Evolutionary conservation across 1,140 invertebrate genomes (phyloP), one percentile per base, ranked within the genome.

Genomic region (Spodoptera litura): DNA sequence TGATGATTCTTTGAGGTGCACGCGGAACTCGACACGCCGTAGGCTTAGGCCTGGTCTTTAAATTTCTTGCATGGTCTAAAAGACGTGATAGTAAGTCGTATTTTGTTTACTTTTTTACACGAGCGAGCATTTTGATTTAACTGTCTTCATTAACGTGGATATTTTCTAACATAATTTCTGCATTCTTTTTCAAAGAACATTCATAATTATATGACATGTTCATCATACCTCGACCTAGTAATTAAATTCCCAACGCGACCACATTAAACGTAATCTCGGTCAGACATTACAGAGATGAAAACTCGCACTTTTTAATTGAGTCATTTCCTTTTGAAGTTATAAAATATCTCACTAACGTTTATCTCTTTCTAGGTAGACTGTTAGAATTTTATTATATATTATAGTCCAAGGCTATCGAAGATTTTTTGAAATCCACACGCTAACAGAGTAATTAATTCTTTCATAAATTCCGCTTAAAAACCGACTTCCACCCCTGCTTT

Each of bases 231-330:
- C 10, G 49, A 8, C 20, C 12, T 12, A 52, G 66, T 70, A 70
- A 70, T 70, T 70, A 70, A 70, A 52, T 31, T 53, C 15, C 25
- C 66, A 70, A 70, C 66, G 66, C 49, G 49, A 20, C 52, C 49
- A 15, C 49, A 49, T 25, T 66, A 31, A 70, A 13, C 20, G 27
- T 70, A 70, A 70, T 35, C 49, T 13, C 61, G 11, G n/a, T 12
- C 49, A 70, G 49, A 52, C 49, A 70, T 70, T 70, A 52, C 12
- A 70, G 27, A 70, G 51, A 70, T 70, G 66, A 70, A 66, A 66
- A 70, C 49, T 70, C 25, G 4, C 20, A 70, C 20, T 53, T 70
- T 55, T 70, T 52, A 70, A 52, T 70, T 70, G 49, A 70, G 49
- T 31, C 49, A 70, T 70, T 70, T 70, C 44, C 66, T 49, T 49